These are phyloP conservation scores for Salminus brasiliensis DNA, from an alignment of 2,113 vertebrate genomes.

Conservation along the genomic window DNA sequence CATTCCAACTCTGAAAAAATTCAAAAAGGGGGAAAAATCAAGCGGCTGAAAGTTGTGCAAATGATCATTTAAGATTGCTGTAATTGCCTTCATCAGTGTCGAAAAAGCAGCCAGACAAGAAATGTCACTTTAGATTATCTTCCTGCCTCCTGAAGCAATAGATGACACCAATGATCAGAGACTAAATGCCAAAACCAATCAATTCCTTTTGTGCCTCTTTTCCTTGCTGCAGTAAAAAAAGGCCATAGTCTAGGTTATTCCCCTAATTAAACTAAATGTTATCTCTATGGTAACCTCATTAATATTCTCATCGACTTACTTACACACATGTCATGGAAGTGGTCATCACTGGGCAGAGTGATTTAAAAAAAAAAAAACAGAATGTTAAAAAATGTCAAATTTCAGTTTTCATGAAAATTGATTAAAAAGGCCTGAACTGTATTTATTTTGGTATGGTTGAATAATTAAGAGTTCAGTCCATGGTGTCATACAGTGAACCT, in stretches of 20 bases:
- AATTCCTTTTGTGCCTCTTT: constrained; percentile 92
- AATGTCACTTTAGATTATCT: constrained; percentile 99
- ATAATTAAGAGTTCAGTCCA: too few species aligned
- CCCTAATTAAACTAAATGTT: constrained; percentile 93
- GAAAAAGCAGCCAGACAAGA: constrained; percentile 96
- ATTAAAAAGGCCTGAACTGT: too few species aligned
- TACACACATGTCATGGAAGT: constrained; percentile 66
- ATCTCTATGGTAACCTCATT: constrained; percentile 95
- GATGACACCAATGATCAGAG: constrained; percentile 95
- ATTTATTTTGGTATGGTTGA: too few species aligned
- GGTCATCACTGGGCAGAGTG: constrained; percentile 23
- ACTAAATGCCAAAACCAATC: constrained; percentile 97
- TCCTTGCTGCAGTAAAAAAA: constrained; percentile 87
- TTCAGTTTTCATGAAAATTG: too few species aligned
- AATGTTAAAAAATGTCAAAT: neutral
- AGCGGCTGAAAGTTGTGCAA: constrained; percentile 87
- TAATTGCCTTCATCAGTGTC: constrained; percentile 96
- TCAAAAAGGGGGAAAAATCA: constrained; percentile 81
- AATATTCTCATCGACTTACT: constrained; percentile 88
- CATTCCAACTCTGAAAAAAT: constrained; percentile 84
- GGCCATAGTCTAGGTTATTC: constrained; percentile 89
- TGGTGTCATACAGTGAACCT: too few species aligned
- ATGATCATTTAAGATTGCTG: constrained; percentile 90
- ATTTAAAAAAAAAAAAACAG: constrained; percentile 27
- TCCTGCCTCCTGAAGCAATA: constrained; percentile 94